Percentiles rank a stretch among this genome's conserved stretches.
Conservation (phyloP, 2,113 vertebrate species). For the Myrmecophaga tridactyla region DNA sequence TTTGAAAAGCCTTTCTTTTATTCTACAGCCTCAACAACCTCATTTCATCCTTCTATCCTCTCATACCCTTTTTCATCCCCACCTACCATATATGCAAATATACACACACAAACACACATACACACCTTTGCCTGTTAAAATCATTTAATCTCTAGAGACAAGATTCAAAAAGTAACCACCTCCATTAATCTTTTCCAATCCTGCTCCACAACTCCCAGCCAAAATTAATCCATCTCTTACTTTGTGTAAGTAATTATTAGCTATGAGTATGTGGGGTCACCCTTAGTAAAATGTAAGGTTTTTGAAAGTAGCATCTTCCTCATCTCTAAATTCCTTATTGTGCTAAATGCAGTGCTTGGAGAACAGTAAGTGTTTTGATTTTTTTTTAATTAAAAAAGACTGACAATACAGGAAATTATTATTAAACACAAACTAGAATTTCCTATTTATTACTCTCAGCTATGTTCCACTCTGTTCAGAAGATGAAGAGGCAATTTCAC, state of each 20-base stretch:
- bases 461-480: not conserved
- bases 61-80: not conserved
- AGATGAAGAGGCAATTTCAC: not conserved
- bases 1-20: not conserved
- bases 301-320: not conserved
- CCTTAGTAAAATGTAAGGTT: not conserved
- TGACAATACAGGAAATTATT: not conserved
- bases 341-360: not conserved
- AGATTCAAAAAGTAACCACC: not conserved
- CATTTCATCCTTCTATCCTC: not conserved
- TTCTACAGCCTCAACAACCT: not conserved
- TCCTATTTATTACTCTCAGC: not conserved
- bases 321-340: not conserved
- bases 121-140: not conserved
- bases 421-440: not conserved
- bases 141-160: not conserved
- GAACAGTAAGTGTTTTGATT: not conserved
- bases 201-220: not conserved
- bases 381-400: not conserved
- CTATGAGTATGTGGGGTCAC: not conserved
- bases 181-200: not conserved
- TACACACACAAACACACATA: rapidly evolving
- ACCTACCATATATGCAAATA: not conserved
- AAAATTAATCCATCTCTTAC: not conserved
- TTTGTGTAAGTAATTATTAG: not conserved